Evolutionary conservation across 2,113 vertebrate genomes (phyloP).

Genomic region (Labeo rohita): DNA sequence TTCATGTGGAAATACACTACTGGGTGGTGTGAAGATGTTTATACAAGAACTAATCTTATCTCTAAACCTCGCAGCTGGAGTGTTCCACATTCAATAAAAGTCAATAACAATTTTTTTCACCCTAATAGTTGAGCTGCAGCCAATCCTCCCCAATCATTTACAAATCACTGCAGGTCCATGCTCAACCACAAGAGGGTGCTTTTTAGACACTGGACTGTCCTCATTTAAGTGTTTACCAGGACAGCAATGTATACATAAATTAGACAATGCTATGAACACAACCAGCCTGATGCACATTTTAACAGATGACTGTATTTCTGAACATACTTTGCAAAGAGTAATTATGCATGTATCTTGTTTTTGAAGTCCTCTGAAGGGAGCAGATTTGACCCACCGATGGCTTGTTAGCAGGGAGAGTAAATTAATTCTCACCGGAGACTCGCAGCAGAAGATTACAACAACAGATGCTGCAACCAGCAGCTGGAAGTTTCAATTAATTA

Average conservation of each 20-base stretch:
- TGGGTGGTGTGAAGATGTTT: not conserved
- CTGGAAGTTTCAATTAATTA: slow-evolving; percentile 59
- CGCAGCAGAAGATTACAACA: slow-evolving; percentile 53
- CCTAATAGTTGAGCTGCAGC: slow-evolving; percentile 11
- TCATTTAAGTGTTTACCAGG: not conserved
- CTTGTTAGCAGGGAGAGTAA: slow-evolving; percentile 69
- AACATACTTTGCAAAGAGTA: not conserved
- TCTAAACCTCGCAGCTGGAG: not conserved
- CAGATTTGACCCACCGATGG: slow-evolving; percentile 59
- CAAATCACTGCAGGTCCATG: not conserved
- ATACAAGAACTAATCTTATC: not conserved
- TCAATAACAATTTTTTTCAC: not conserved
- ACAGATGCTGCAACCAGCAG: slow-evolving; percentile 60
- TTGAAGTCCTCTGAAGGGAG: slow-evolving; percentile 59
- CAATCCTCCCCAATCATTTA: not conserved
- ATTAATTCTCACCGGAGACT: slow-evolving; percentile 66
- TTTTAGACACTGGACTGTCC: not conserved
- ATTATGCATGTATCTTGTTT: slow-evolving; percentile 39
- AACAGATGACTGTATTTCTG: not conserved
- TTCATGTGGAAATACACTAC: not conserved
- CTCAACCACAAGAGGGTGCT: slow-evolving; percentile 46
- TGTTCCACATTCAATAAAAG: not conserved
- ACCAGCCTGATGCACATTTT: slow-evolving; percentile 9
- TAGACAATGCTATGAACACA: not conserved
- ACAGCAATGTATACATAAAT: not conserved